phyloP scores from a whole-genome alignment of 2,113 vertebrate species.

The Petromus typicus region DNA sequence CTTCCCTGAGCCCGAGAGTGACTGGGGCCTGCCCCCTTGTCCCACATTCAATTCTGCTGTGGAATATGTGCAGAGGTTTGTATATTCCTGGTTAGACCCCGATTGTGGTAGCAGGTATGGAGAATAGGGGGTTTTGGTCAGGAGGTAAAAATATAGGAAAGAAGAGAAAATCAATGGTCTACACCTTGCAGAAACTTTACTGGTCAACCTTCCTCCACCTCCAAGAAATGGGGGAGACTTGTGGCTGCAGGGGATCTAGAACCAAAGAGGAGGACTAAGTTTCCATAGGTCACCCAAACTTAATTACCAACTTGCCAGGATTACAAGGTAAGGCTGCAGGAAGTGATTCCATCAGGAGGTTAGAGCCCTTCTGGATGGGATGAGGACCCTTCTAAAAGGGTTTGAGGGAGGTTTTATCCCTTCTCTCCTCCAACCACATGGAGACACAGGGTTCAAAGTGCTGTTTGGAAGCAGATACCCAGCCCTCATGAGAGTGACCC shows the following conservation, averaged over 20 bases:
- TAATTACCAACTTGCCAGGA: not conserved
- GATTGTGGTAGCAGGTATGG: not conserved
- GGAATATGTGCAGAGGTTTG: not conserved
- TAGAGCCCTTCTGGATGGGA: not conserved
- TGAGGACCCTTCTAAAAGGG: not conserved
- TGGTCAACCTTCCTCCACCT: not conserved
- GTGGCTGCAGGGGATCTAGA: not conserved
- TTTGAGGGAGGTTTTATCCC: not conserved
- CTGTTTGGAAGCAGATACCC: not conserved
- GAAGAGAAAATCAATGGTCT: not conserved
- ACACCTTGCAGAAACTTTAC: not conserved
- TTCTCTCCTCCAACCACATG: not conserved
- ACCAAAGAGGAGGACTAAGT: not conserved
- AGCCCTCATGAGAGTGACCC: not conserved
- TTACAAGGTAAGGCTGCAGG: not conserved
- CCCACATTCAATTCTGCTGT: not conserved
- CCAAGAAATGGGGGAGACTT: not conserved
- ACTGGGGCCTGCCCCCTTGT: rapidly evolving
- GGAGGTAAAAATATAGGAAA: not conserved
- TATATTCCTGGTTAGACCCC: not conserved
- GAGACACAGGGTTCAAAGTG: not conserved
- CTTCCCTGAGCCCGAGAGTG: not conserved
- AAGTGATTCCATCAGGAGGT: not conserved
- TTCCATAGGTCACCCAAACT: not conserved
- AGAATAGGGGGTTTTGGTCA: not conserved